A percentile compares a stretch with the other conserved stretches of the same genome.
Evolutionary conservation across 2,113 vertebrate genomes (phyloP).

Genomic region (Daubentonia madagascariensis): DNA sequence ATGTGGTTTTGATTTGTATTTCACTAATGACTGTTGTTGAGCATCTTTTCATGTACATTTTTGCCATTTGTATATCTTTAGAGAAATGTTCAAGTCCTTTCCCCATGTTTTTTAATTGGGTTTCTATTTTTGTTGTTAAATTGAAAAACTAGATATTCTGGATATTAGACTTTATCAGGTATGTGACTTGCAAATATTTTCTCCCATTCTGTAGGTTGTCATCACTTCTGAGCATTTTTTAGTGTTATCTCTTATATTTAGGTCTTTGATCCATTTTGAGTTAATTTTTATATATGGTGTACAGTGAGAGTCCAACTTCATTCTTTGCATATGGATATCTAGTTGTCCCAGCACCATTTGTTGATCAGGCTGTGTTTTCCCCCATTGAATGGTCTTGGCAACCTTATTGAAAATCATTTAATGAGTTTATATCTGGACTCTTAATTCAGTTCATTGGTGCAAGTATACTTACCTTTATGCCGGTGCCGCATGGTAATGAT

Average conservation of each 20-base stretch:
- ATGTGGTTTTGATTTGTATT: not conserved
- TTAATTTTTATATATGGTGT: not conserved
- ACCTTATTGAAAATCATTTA: not conserved
- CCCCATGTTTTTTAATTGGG: constrained; percentile 14
- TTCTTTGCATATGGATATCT: not conserved
- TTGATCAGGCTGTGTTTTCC: not conserved
- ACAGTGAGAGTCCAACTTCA: not conserved
- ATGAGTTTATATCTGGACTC: not conserved
- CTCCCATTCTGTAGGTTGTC: not conserved
- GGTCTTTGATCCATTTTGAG: not conserved
- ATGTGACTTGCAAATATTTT: not conserved
- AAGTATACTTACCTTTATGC: not conserved
- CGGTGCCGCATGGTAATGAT: not conserved
- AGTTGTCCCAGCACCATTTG: not conserved
- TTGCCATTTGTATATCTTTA: not conserved
- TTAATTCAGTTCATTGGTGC: not conserved
- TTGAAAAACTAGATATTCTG: not conserved
- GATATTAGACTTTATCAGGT: not conserved
- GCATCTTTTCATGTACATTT: not conserved
- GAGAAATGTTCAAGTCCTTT: not conserved
- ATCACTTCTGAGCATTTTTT: not conserved
- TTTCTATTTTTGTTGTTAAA: not conserved
- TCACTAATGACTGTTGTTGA: not conserved
- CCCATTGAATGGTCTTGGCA: not conserved
- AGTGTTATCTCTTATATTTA: not conserved